Percentiles rank a stretch among this genome's conserved stretches.
Evolutionary conservation across 2,888 invertebrate species (phyloP).

Genomic region (Lycocerus yunnanus): DNA sequence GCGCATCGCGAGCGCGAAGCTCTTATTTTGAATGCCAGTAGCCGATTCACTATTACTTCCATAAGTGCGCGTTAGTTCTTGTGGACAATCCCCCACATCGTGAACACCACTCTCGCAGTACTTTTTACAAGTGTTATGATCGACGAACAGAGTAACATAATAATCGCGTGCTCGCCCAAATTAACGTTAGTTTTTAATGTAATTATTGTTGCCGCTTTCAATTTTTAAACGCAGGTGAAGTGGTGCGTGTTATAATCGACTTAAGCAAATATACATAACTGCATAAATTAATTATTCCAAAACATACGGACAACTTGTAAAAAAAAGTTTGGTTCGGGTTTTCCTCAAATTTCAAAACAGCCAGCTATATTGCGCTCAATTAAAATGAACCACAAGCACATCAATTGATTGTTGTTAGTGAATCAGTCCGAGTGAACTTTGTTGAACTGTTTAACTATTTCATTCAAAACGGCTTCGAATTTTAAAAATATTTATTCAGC

Average conservation of each 20-base stretch:
- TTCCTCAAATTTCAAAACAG: neutral
- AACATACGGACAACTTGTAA: neutral
- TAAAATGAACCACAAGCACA: conserved; percentile 23
- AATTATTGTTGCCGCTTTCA: conserved; percentile 21
- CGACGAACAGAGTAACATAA: conserved; percentile 15
- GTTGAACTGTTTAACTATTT: conserved; percentile 24
- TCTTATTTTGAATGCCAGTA: conserved; percentile 38
- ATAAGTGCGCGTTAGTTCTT: conserved; percentile 33
- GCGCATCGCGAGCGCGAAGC: conserved; percentile 33
- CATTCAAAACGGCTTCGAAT: conserved; percentile 37
- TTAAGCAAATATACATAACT: conserved; percentile 1
- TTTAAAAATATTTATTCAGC: conserved; percentile 30
- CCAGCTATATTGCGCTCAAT: neutral
- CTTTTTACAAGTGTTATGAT: conserved; percentile 22
- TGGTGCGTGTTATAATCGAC: conserved; percentile 16
- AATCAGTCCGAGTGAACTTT: conserved; percentile 26
- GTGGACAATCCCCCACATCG: conserved; percentile 32
- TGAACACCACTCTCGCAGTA: conserved; percentile 14
- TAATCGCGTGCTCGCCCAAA: conserved; percentile 25
- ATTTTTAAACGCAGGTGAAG: conserved; percentile 21
- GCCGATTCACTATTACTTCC: conserved; percentile 33
- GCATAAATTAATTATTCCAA: neutral
- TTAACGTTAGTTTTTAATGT: conserved; percentile 22
- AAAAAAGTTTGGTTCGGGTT: neutral
- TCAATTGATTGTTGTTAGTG: conserved; percentile 31